Evolutionary conservation across 2,888 invertebrate species (phyloP), one percentile per base, ranked within the genome.

Genomic region (Pherbina coryleti): DNA sequence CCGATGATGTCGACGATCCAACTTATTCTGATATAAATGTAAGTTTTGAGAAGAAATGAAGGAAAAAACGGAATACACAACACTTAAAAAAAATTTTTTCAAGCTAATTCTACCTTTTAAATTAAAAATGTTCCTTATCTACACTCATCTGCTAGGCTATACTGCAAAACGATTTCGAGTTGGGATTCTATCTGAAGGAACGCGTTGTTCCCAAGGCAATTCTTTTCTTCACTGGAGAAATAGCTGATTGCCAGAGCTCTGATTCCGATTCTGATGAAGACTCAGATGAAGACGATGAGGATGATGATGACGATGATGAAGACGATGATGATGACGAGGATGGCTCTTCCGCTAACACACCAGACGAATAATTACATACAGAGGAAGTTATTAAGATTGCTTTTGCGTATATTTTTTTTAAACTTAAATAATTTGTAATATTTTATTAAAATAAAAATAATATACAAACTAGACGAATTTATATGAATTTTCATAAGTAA

Each of bases 171-270:
- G 99, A 99, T 91, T 99, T 98, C 91, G 99, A 99, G 91, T 95
- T 99, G 89, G 99, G 99, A 1, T 98, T 99, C 91, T 97, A 97
- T 91, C 94, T 99, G 85, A 94, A 98, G 86, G 99, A 99, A 90
- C 93, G 98, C 75, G 95, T 99, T 75, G 95, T 99, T 64, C 98
- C 98, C 1, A 94, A 97, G 86, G 98, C 99, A 72, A 95, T 98
- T 44, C 93, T 99, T 49, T 98, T 97, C 88, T 99, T 94, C 91
- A 99, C 99, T 74, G 99, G 99, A 84, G 95, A 95, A 88, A 93
- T 92, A 19, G 91, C 94, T 9, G 87, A 87, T 76, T 87, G 86
- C 14, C 83, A 86, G 76, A 87, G 85, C 80, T 80, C 85, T 2
- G 86, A 86, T 19, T 80, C 84, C 0, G 85, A 86, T 14, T 60